These are phyloP conservation scores for Cephalopholis sonnerati DNA, from an alignment of 2,113 vertebrate genomes.

Conservation along the genomic window DNA sequence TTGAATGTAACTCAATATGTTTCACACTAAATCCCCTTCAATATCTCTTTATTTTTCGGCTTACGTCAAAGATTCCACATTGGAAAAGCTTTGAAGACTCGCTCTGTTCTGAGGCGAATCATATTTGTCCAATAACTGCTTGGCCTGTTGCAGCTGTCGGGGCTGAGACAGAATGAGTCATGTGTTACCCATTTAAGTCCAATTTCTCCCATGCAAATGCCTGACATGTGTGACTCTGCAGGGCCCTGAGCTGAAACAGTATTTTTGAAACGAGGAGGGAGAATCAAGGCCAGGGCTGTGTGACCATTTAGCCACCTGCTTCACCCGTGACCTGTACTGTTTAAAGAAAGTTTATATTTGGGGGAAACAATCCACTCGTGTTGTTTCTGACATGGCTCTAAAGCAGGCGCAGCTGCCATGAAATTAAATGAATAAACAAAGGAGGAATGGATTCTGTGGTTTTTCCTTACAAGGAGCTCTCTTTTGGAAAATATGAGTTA, in stretches of 20 bases:
- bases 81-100: slow-evolving; percentile 77
- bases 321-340: slow-evolving; percentile 44
- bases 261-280: slow-evolving; percentile 55
- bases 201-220: slow-evolving; percentile 80
- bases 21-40: slow-evolving; percentile 72
- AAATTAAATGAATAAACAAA: slow-evolving; percentile 60
- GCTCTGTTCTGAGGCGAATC: slow-evolving; percentile 74
- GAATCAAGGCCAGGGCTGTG: slow-evolving; percentile 54
- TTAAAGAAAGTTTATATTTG: slow-evolving; percentile 59
- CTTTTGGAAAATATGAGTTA: slow-evolving; percentile 56
- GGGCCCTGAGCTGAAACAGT: slow-evolving; percentile 61
- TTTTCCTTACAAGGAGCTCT: slow-evolving; percentile 60
- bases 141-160: slow-evolving; percentile 78
- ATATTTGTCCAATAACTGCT: slow-evolving; percentile 81
- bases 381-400: slow-evolving; percentile 42
- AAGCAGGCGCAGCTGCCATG: slow-evolving; percentile 50
- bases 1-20: slow-evolving; percentile 72
- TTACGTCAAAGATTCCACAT: slow-evolving; percentile 78
- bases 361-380: slow-evolving; percentile 36
- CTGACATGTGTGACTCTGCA: slow-evolving; percentile 78
- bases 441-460: slow-evolving; percentile 30
- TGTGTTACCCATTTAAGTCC: slow-evolving; percentile 81
- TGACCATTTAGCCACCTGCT: slow-evolving; percentile 69
- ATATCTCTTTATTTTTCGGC: slow-evolving; percentile 74
- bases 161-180: slow-evolving; percentile 75